Evolutionary conservation across 1,140 invertebrate genomes (phyloP), one percentile per base, ranked within the genome.

Genomic region (Parasteatoda tepidariorum): DNA sequence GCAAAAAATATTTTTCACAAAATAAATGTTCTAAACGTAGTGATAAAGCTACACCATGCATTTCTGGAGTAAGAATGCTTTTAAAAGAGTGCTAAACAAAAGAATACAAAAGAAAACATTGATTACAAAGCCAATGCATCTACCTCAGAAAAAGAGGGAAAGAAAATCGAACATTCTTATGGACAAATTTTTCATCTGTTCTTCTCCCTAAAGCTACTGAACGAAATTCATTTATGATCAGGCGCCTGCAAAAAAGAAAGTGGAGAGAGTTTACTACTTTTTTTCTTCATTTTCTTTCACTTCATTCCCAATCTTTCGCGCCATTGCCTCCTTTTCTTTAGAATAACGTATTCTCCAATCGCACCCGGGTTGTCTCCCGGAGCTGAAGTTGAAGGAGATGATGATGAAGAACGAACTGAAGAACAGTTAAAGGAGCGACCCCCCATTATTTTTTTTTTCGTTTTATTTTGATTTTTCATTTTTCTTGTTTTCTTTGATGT

Each of bases 181-280:
- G 61, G 62, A 81, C 78, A 81, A 70, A 68, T 81, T 81, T 81
- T 81, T 81, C 78, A 70, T 70, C 75, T 48, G 61, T 78, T 78
- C 73, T 31, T 61, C 78, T 68, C 78, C 34, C 54, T 6, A 5
- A 24, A 57, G 33, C 76, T 33, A n/a, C 30, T 55, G 66, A 70
- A 70, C 66, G 70, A 81, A 71, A 81, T 68, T 81, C 78, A 81
- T 81, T 81, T 81, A 71, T 81, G 78, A 70, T 81, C 76, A n/a
- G n/a, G n/a, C n/a, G n/a, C n/a, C 38, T 41, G 5, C 38, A 41
- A 41, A 41, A 41, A 41, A 41, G n/a, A 41, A 41, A 41, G 38
- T 6, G 13, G 38, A 41, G 38, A 5, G 38, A 5, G 38, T 13
- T 41, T n/a, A n/a, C n/a, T n/a, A n/a, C n/a, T n/a, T n/a, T 41